These are phyloP conservation scores for Osmerus eperlanus DNA, from an alignment of 2,113 vertebrate species.

Conservation along the genomic window DNA sequence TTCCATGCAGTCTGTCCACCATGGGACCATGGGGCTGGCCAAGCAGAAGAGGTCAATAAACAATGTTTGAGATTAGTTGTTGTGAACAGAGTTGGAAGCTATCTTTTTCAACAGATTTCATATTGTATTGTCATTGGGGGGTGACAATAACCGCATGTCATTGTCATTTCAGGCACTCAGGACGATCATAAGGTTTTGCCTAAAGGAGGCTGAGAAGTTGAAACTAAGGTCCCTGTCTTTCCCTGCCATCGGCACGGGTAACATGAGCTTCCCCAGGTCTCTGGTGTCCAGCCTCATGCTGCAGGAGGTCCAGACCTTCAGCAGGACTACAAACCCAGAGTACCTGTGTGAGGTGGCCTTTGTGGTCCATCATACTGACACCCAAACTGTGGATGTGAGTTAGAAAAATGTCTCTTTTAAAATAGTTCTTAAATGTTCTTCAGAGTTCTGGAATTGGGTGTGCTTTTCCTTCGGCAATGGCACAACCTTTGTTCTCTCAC, in stretches of 20 bases:
- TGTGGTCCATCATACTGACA: constrained; percentile 73
- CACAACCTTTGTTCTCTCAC: too few relatives aligned
- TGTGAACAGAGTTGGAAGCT: too few relatives aligned
- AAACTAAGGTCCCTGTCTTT: constrained; percentile 74
- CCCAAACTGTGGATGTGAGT: constrained; percentile 31
- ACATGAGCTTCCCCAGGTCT: constrained; percentile 76
- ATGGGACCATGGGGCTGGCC: constrained; percentile 49
- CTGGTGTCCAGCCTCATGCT: constrained; percentile 75
- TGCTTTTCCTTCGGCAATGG: too few relatives aligned
- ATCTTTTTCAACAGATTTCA: too few relatives aligned
- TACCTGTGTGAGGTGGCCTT: constrained; percentile 74
- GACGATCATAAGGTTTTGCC: constrained; percentile 67
- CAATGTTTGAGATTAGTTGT: neutral
- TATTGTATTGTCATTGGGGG: too few relatives aligned
- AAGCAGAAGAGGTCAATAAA: constrained; percentile 64
- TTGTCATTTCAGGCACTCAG: constrained; percentile 54
- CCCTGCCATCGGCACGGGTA: constrained; percentile 86
- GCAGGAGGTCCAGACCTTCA: constrained; percentile 68
- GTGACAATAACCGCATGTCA: neutral
- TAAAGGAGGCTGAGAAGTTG: constrained; percentile 67
- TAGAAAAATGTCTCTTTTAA: neutral
- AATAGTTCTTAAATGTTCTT: too few relatives aligned
- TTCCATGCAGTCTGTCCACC: constrained; percentile 70
- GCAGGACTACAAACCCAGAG: constrained; percentile 37
- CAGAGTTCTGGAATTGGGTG: too few relatives aligned